Evolutionary conservation across 2,797 vertebrate genomes (phyloP), one percentile per base, ranked within the genome.

Genomic region (Halcyon smyrnensis): DNA sequence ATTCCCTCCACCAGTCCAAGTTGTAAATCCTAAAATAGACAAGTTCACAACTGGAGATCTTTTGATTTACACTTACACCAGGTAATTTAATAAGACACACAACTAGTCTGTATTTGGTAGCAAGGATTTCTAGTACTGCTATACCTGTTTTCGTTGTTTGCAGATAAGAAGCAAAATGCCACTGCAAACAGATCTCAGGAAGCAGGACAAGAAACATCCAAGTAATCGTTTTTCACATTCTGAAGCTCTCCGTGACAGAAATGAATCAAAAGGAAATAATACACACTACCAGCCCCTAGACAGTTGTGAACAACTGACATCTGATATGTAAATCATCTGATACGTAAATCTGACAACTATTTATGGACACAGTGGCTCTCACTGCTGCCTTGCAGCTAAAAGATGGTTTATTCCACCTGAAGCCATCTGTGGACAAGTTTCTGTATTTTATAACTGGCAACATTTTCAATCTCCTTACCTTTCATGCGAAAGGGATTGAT

Each of bases 401-500:
- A 69, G 8, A 51, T 7, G 4, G 15, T 86, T 74, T 41, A 73
- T 28, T 24, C 34, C 41, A 77, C 12, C 43, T 50, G 56, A 63
- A 84, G 34, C 63, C 23, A 23, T 48, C 21, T 21, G 46, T 87
- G 80, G 28, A 41, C 18, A 82, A 68, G 5, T n/a, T 80, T 43
- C 45, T 77, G 28, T 21, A 11, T 14, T 81, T 37, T n/a, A 15
- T 10, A 88, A 43, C 1, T 8, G 41, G 36, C 41, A 68, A 18
- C 21, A 25, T 34, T 77, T 83, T 75, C 57, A 11, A 41, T 37
- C 41, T 77, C 24, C 96, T 98, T 87, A 98, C 98, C 97, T 99
- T 92, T 98, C 98, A 36, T 98, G 98, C n/a, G 98, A 99, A 90
- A 99, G 98, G 30, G 98, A 98, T 28, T 99, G 99, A 97, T 99